phyloP scores from a whole-genome alignment of 1,140 invertebrate genomes.

The Diachasma alloeum region DNA sequence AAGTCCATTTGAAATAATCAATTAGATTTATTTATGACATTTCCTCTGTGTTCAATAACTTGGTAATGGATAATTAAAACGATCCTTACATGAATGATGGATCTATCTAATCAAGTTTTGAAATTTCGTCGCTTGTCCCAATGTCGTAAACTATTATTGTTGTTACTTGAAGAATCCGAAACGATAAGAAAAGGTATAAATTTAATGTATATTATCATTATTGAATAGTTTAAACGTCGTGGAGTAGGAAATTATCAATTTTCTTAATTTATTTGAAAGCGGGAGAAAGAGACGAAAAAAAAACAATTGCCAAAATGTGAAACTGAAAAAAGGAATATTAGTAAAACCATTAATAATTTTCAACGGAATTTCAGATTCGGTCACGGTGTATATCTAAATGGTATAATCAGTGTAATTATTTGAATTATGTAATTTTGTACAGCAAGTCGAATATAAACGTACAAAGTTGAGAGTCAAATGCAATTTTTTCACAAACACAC shows the following conservation, averaged over 20 bases:
- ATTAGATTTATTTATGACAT: background rate
- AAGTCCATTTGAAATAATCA: background rate
- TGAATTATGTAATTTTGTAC: constrained; percentile 44
- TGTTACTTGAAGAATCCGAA: background rate
- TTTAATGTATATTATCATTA: constrained; percentile 8
- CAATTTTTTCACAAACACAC: background rate
- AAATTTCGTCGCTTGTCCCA: constrained; percentile 14
- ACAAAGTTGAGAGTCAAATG: constrained; percentile 5
- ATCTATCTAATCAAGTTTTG: background rate
- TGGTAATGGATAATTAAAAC: background rate
- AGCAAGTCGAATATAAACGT: constrained; percentile 34
- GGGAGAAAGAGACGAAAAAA: background rate
- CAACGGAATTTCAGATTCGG: background rate
- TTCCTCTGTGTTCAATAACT: background rate
- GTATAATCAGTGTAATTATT: background rate
- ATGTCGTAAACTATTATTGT: constrained; percentile 15
- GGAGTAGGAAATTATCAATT: background rate
- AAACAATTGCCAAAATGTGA: constrained; percentile 20
- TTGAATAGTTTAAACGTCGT: constrained; percentile 2
- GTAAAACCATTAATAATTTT: background rate
- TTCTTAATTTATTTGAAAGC: background rate
- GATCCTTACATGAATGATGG: background rate
- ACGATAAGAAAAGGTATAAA: background rate
- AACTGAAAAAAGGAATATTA: constrained; percentile 28
- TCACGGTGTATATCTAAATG: constrained; percentile 21